These are phyloP conservation scores for Sturnira hondurensis DNA, from an alignment of 2,113 vertebrate species.

Conservation along the genomic window DNA sequence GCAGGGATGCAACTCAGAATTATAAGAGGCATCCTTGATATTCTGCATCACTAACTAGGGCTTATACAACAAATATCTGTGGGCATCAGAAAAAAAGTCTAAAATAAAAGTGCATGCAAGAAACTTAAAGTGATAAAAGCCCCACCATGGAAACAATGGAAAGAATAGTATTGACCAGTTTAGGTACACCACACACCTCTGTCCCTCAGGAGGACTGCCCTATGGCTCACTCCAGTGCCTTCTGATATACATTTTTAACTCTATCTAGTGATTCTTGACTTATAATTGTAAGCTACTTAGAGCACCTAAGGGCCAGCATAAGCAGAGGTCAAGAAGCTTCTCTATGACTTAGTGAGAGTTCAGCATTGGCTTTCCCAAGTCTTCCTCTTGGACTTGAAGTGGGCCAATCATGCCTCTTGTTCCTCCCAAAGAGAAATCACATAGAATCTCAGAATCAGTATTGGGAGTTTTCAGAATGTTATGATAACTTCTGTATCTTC, in stretches of 20 bases:
- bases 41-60: neutral
- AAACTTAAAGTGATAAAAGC: neutral
- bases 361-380: neutral
- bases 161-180: neutral
- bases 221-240: neutral
- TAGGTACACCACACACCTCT: neutral
- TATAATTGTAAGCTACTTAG: neutral
- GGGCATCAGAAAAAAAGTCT: neutral
- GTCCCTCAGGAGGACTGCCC: neutral
- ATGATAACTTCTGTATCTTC: neutral
- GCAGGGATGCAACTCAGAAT: neutral
- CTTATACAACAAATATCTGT: constrained; percentile 27
- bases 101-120: neutral
- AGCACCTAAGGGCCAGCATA: neutral
- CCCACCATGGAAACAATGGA: neutral
- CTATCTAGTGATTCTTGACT: neutral
- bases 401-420: neutral
- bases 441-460: neutral
- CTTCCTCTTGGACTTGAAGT: neutral
- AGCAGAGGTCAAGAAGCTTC: neutral
- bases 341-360: neutral
- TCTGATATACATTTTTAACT: neutral
- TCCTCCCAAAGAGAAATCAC: neutral
- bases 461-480: neutral
- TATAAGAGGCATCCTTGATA: neutral